Evolutionary conservation across 2,888 invertebrate genomes (phyloP).

Genomic region (Epinotia ramella): DNA sequence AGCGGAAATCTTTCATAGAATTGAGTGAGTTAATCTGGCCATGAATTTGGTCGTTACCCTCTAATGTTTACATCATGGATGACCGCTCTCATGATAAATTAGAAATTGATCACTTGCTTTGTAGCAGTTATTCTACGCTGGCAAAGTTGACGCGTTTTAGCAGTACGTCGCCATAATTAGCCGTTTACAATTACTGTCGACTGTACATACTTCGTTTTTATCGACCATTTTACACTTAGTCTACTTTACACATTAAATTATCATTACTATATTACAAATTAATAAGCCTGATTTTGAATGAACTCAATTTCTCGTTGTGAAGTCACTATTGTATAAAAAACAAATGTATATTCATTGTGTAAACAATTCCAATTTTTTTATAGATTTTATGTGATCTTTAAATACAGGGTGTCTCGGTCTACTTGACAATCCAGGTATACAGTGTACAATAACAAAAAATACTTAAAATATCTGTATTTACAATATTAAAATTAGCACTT

Average conservation of each 20-base stretch:
- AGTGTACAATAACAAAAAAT: background rate
- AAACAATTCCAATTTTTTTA: background rate
- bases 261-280: background rate
- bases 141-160: background rate
- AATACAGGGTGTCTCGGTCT: background rate
- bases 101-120: background rate
- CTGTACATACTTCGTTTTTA: background rate
- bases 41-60: no score
- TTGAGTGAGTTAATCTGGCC: no score
- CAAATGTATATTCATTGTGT: background rate
- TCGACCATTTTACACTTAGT: background rate
- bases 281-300: background rate
- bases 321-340: conserved; percentile 11
- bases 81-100: background rate
- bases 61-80: background rate
- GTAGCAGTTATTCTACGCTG: background rate
- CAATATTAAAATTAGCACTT: background rate
- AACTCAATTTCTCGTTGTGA: conserved; percentile 14
- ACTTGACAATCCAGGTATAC: background rate
- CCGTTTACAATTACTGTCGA: conserved; percentile 5
- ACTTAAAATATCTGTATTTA: background rate
- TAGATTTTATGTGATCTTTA: background rate
- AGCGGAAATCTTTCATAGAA: no score
- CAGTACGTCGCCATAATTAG: background rate
- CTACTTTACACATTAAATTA: conserved; percentile 11